Evolutionary conservation across 1,140 invertebrate species (phyloP).

Genomic region (Lutraria rhynchaena): DNA sequence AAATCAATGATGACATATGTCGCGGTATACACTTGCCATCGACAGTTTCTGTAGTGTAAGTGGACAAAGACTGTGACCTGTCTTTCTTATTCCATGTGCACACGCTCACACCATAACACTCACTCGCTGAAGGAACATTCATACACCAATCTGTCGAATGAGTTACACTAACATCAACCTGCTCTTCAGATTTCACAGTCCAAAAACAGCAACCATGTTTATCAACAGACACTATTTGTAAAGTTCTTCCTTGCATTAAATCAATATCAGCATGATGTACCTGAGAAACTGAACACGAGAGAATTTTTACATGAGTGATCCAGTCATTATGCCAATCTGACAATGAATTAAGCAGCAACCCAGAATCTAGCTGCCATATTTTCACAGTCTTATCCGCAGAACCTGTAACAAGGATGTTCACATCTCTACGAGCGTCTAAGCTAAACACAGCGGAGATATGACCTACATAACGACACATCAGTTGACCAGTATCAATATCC

Average conservation of each 20-base stretch:
- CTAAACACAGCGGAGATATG: constrained; percentile 72
- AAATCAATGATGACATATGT: constrained; percentile 21
- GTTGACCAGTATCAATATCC: constrained; percentile 67
- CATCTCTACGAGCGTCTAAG: constrained; percentile 91
- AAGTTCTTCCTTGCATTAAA: constrained; percentile 13
- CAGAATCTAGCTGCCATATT: constrained; percentile 67
- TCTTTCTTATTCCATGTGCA: constrained; percentile 51
- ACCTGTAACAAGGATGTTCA: constrained; percentile 93
- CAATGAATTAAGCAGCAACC: constrained; percentile 58
- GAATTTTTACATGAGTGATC: constrained; percentile 51
- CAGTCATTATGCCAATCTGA: constrained; percentile 59
- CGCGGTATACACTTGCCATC: constrained; percentile 48
- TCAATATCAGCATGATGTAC: constrained; percentile 6
- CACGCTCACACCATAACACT: constrained; percentile 4
- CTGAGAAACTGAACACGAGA: constrained; percentile 8
- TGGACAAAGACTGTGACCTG: constrained; percentile 34
- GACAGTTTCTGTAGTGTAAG: constrained; percentile 41
- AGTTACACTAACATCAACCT: constrained; percentile 55
- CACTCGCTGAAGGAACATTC: constrained; percentile 26
- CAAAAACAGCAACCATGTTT: constrained; percentile 55
- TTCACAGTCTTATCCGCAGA: constrained; percentile 72
- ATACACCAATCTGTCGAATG: constrained; percentile 58
- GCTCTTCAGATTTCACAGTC: constrained; percentile 39
- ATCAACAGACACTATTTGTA: constrained; percentile 51
- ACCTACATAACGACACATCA: constrained; percentile 66